Evolutionary conservation across 2,888 invertebrate species (phyloP), one percentile per base, ranked within the genome.

Genomic region (Drosophila multiciliata): DNA sequence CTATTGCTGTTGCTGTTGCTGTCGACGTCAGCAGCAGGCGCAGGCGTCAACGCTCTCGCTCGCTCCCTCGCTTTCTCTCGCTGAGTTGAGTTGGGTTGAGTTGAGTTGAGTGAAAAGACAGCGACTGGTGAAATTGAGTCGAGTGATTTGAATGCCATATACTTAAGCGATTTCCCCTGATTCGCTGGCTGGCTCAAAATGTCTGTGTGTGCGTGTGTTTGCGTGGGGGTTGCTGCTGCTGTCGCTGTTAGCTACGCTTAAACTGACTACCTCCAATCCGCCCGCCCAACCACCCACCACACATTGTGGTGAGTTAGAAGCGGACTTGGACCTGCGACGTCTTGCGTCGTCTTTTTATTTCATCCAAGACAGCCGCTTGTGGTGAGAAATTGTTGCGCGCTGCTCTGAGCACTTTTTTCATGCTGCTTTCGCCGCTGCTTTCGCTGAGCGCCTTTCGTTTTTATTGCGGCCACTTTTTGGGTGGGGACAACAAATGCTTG

Each of bases 341-440:
- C 57, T 71, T 75, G 55, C 62, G 8, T 32, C 55, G 57, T 38
- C 26, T 59, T 71, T 69, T 52, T 53, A 45, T 54, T 52, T 49
- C 74, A 83, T 80, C 73, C 73, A 86, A 83, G 87, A 82, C 81
- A 74, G 50, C 87, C 75, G 83, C 90, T 87, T 87, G 87, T 90
- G 90, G 87, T 78, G 82, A 78, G 83, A 88, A 87, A 90, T 90
- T 90, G 83, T 87, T 87, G 87, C 90, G 76, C 83, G 75, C 66
- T 71, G 78, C 69, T 55, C 38, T 75, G 88, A 78, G 83, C 75
- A 77, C 59, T 74, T 75, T 67, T 62, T 48, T 49, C 11, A n/a
- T 20, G 11, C 23, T 36, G 54, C 29, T 48, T 40, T 32, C 35
- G 32, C 20, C 23, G 26, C 52, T 68, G 61, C 66, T 59, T 61